phyloP scores from a whole-genome alignment of 2,888 invertebrate species.

The Icerya purchasi region DNA sequence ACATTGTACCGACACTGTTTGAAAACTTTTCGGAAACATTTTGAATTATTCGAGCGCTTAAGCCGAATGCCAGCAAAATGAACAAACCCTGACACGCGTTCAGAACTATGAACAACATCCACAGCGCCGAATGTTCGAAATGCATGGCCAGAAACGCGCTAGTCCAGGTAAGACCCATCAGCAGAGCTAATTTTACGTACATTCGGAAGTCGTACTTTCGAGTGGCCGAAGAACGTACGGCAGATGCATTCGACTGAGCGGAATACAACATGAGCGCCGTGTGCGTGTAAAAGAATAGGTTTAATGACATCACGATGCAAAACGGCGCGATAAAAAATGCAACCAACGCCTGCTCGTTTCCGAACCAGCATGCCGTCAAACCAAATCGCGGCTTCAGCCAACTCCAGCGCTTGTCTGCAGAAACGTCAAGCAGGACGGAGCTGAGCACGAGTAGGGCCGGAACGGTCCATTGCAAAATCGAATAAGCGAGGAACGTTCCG shows the following conservation, averaged over 20 bases:
- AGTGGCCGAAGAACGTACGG: background rate
- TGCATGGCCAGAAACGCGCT: background rate
- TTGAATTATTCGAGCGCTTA: background rate
- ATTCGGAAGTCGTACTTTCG: background rate
- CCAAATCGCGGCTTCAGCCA: background rate
- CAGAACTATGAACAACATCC: background rate
- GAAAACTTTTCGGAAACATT: background rate
- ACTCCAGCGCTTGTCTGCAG: background rate
- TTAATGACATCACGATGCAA: background rate
- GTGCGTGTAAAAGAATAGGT: background rate
- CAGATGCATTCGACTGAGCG: no score
- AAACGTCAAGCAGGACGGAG: background rate
- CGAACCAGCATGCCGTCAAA: background rate
- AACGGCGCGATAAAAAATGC: background rate
- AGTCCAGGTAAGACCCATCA: background rate
- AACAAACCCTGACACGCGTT: background rate
- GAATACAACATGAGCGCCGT: background rate
- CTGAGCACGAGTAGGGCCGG: background rate
- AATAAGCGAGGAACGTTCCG: background rate
- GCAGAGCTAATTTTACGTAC: background rate
- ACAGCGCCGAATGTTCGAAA: background rate
- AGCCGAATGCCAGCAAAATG: background rate
- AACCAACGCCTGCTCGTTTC: background rate
- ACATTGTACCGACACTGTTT: no score
- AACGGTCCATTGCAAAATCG: background rate